Evolutionary conservation across 2,888 invertebrate species (phyloP).

Genomic region (Acleris laterana): DNA sequence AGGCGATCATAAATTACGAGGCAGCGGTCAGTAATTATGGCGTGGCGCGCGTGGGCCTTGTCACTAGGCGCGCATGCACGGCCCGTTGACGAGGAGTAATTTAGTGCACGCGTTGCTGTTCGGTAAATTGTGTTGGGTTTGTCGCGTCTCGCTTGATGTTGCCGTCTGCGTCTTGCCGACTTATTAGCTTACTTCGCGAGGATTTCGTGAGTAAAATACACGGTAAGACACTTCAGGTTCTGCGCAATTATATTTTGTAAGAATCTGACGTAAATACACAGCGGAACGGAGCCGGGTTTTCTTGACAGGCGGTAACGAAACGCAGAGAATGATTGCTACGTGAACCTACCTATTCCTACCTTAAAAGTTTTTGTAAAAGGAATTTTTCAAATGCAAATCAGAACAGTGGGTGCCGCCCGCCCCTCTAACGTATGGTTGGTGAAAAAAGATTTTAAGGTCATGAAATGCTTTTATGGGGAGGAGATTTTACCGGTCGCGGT

Average conservation of each 20-base stretch:
- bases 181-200: constrained; percentile 32
- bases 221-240: background rate
- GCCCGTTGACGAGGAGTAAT: constrained; percentile 34
- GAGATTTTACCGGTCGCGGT: constrained; percentile 19
- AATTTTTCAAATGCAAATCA: background rate
- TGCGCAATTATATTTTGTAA: constrained; percentile 12
- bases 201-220: constrained; percentile 28
- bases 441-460: constrained; percentile 20
- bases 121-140: constrained; percentile 34
- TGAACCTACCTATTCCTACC: too few relatives aligned
- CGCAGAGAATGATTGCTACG: constrained; percentile 1
- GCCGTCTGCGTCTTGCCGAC: constrained; percentile 26
- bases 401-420: background rate
- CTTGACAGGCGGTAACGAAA: background rate
- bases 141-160: constrained; percentile 30
- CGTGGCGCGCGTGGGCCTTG: constrained; percentile 38
- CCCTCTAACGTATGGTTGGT: background rate
- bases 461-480: constrained; percentile 26
- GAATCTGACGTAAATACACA: constrained; percentile 10
- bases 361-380: too few relatives aligned
- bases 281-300: background rate
- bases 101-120: constrained; percentile 37
- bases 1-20: constrained; percentile 71
- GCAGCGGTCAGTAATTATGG: constrained; percentile 51
- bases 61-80: constrained; percentile 34